Conservation (phyloP, 2,888 invertebrate genomes). For the Automeris io region DNA sequence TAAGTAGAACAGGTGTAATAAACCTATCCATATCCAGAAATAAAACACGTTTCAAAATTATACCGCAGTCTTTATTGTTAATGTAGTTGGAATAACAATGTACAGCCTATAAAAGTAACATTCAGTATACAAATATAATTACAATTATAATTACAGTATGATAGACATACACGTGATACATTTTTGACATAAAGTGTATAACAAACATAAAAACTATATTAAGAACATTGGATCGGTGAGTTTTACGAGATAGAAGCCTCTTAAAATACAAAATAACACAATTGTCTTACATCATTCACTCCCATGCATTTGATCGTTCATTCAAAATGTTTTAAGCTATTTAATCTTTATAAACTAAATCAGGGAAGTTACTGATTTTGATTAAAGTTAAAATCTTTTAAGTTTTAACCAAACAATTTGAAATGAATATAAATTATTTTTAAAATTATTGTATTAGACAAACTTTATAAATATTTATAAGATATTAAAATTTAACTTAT, state of each 20-base stretch:
- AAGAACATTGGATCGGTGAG: conserved; percentile 41
- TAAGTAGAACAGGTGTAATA: neutral
- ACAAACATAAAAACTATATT: conserved; percentile 29
- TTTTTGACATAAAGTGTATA: conserved; percentile 21
- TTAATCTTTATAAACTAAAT: neutral
- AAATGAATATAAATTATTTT: neutral
- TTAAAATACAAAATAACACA: conserved; percentile 17
- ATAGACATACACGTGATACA: too few species aligned
- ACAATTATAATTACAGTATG: conserved; percentile 31
- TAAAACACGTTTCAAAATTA: conserved; percentile 23
- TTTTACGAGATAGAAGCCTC: conserved; percentile 35
- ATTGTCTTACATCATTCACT: neutral
- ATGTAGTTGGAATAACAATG: conserved; percentile 51
- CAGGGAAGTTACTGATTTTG: neutral
- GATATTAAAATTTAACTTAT: too few species aligned
- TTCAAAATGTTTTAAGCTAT: neutral
- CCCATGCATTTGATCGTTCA: neutral
- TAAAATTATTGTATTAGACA: too few species aligned
- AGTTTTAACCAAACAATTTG: neutral
- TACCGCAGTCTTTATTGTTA: conserved; percentile 66
- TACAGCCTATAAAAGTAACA: conserved; percentile 43
- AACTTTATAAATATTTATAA: too few species aligned
- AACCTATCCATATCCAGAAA: neutral
- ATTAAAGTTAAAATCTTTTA: neutral
- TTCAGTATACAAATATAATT: conserved; percentile 27